Percentiles rank a stretch among this genome's conserved stretches.
phyloP scores from a whole-genome alignment of 2,797 vertebrate genomes.

The Liparis tanakae region DNA sequence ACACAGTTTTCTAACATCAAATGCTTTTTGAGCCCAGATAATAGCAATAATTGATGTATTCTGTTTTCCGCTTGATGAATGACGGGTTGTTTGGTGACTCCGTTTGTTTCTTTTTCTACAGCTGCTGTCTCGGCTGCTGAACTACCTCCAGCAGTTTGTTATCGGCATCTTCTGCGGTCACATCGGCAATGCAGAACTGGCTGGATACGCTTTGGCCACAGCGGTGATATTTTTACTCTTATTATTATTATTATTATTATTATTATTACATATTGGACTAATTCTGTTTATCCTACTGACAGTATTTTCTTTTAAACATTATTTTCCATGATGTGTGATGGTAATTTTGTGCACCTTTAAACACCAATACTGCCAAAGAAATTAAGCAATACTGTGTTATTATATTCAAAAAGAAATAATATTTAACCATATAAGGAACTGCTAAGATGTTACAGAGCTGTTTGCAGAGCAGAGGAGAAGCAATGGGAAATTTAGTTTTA shows the following conservation, averaged over 20 bases:
- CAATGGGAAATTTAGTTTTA: too few species aligned
- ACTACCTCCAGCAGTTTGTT: conserved; percentile 79
- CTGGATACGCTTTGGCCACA: conserved; percentile 81
- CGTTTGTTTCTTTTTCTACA: conserved; percentile 60
- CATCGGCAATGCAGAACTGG: conserved; percentile 80
- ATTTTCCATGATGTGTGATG: not conserved
- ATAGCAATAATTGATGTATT: not conserved
- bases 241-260: not conserved
- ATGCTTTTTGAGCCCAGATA: not conserved
- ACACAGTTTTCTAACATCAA: not conserved
- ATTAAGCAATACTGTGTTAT: not conserved
- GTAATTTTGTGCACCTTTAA: not conserved
- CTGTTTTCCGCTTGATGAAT: conserved; percentile 17
- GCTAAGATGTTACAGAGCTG: too few species aligned
- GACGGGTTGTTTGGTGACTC: not conserved
- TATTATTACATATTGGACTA: not conserved
- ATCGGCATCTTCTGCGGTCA: conserved; percentile 82
- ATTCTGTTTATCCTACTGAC: too few species aligned
- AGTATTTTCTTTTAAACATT: not conserved
- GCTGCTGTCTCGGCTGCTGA: conserved; percentile 80
- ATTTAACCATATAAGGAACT: too few species aligned
- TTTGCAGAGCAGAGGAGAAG: too few species aligned
- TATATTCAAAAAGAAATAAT: not conserved
- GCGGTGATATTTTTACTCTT: conserved; percentile 66
- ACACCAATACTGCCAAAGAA: not conserved